These are phyloP conservation scores for Alexandromys fortis DNA, from an alignment of 2,113 vertebrate species.

Conservation along the genomic window DNA sequence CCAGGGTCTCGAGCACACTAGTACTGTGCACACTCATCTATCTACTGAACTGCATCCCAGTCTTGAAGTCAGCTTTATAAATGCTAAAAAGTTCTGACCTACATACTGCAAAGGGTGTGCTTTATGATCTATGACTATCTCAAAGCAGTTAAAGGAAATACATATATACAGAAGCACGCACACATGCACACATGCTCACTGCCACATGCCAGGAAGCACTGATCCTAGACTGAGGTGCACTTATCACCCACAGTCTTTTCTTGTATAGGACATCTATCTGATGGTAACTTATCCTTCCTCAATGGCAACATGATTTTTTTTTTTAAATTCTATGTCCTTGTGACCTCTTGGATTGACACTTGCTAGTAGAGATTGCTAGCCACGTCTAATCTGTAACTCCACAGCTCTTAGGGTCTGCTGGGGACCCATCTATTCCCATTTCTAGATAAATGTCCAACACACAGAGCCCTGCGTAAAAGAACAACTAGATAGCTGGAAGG, in stretches of 20 bases:
- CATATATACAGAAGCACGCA: not conserved
- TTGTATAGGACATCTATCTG: not conserved
- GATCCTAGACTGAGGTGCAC: not conserved
- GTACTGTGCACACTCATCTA: not conserved
- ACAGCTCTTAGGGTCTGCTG: not conserved
- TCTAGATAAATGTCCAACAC: conserved; percentile 9
- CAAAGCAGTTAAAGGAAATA: not conserved
- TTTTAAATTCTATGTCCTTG: not conserved
- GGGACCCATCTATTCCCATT: not conserved
- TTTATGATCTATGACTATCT: not conserved
- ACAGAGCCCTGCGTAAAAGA: not conserved
- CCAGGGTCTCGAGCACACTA: not conserved
- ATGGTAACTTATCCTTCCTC: not conserved
- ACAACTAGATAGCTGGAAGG: conserved; percentile 22
- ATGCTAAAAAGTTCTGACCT: not conserved
- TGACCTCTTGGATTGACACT: conserved; percentile 1
- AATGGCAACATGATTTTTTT: not conserved
- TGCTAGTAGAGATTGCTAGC: not conserved
- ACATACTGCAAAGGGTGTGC: not conserved
- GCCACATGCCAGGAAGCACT: not conserved
- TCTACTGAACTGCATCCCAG: not conserved
- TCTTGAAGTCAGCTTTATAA: not conserved
- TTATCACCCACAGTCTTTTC: not conserved
- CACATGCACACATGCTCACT: not conserved
- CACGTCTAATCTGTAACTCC: not conserved